A percentile compares a stretch with the other conserved stretches of the same genome.
These are phyloP conservation scores for Eupithecia dodoneata DNA, from an alignment of 2,888 invertebrate species.

Conservation along the genomic window DNA sequence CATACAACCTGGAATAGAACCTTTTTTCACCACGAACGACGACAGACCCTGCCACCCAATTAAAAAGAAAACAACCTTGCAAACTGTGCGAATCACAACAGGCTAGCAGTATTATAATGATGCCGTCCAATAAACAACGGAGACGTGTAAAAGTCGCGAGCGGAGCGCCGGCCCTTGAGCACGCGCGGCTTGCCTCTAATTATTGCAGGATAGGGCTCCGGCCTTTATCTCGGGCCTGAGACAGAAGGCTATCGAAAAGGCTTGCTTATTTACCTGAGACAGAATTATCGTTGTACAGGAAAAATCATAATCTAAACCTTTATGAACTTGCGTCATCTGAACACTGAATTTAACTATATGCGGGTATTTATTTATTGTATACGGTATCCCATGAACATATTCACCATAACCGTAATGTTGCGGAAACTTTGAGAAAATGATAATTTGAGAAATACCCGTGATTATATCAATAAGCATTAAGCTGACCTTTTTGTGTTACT, in stretches of 20 bases:
- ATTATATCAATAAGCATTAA: too few species aligned
- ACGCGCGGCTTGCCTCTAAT: constrained; percentile 63
- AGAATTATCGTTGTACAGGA: neutral
- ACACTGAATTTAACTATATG: too few species aligned
- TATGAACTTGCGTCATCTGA: too few species aligned
- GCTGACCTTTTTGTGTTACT: too few species aligned
- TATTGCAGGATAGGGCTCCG: constrained; percentile 53
- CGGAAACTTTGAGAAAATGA: too few species aligned
- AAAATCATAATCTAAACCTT: too few species aligned
- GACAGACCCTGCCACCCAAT: neutral
- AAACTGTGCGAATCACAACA: neutral
- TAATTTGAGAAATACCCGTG: too few species aligned
- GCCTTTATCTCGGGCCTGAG: neutral
- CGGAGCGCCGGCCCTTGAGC: constrained; percentile 47
- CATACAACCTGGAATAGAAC: too few species aligned
- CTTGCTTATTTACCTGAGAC: neutral
- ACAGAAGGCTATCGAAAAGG: neutral
- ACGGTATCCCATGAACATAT: too few species aligned
- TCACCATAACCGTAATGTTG: too few species aligned
- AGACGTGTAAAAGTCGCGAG: constrained; percentile 4
- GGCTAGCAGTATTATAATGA: neutral
- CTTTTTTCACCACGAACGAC: neutral
- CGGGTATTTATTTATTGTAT: too few species aligned
- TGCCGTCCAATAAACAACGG: constrained; percentile 3
- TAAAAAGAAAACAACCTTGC: constrained; percentile 5